A percentile compares a stretch with the other conserved stretches of the same genome.
These are phyloP conservation scores for Diaperis boleti DNA, from an alignment of 2,888 invertebrate species.

Conservation along the genomic window DNA sequence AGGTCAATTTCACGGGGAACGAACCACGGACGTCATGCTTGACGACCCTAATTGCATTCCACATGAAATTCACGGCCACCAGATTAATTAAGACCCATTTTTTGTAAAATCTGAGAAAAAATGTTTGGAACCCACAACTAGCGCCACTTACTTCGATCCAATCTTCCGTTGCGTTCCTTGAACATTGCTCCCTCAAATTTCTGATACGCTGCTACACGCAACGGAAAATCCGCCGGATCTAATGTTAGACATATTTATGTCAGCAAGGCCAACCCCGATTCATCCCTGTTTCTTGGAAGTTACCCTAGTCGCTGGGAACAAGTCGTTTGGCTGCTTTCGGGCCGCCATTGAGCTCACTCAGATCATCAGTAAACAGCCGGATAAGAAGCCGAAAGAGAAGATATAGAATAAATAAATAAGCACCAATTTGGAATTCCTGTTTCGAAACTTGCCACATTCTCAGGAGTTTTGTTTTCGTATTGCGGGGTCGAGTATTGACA, in stretches of 20 bases:
- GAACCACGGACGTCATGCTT: constrained; percentile 15
- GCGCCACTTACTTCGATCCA: neutral
- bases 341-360: constrained; percentile 52
- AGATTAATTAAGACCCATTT: constrained; percentile 30
- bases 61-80: constrained; percentile 31
- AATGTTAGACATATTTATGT: constrained; percentile 50
- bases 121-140: constrained; percentile 2
- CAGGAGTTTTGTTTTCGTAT: constrained; percentile 46
- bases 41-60: constrained; percentile 14
- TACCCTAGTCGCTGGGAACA: constrained; percentile 55
- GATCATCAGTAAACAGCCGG: constrained; percentile 47
- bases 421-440: constrained; percentile 53
- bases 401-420: constrained; percentile 58
- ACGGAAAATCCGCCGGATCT: constrained; percentile 17
- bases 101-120: constrained; percentile 23
- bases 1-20: constrained; percentile 17
- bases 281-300: constrained; percentile 52
- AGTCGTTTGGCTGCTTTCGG: constrained; percentile 44
- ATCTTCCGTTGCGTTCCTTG: constrained; percentile 10
- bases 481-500: constrained; percentile 48
- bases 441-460: constrained; percentile 45
- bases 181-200: neutral
- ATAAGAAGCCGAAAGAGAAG: constrained; percentile 58
- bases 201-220: neutral
- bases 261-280: constrained; percentile 53